Base-by-base conservation (phyloP, 2,113 vertebrate genomes). In the Poeciliopsis prolifica region DNA sequence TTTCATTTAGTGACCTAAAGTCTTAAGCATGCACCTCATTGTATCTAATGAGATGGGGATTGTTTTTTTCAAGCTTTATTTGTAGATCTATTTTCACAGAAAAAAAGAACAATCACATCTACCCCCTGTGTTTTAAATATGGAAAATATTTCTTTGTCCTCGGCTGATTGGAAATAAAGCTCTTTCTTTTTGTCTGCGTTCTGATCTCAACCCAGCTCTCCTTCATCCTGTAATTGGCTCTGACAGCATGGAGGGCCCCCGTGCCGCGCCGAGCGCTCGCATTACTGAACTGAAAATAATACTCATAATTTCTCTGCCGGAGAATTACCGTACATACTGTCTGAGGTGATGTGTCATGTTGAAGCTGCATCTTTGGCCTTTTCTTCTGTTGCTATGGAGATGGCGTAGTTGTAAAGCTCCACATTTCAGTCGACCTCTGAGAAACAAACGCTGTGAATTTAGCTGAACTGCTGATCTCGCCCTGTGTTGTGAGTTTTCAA, bases 401-500 rank as follows among this genome's bases (percentile, higher is more conserved):
- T 33, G 14, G 14, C 28, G 30, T 30, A 42, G 28, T 58, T 68
- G 65, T 44, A 66, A 61, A 75, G 65, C 22, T n/a, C 58, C 31
- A 42, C 37, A 75, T 40, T 75, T 68, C 37, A 61, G 48, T 42
- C 17, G 30, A 24, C 58, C 30, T 51, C 14, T 33, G 44, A 29
- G 31, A 75, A 68, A 68, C 30, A 3, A 33, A 68, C 28, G 30
- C n/a, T 29, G 37, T 37, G 61, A 77, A 31, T 77, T 40, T 65
- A 35, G 48, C 42, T 64, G 64, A 66, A 31, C 28, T 35, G 58
- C 54, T 75, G 71, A 75, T 60, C 22, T n/a, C 8, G n/a, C 29
- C 40, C 37, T 72, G 8, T 79, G 40, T 75, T 44, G 33, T 44
- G 24, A 22, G 28, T 64, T 68, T 68, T 22, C 22, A 26, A 64